Evolutionary conservation across 2,888 invertebrate genomes (phyloP).

Genomic region (Automeris io): DNA sequence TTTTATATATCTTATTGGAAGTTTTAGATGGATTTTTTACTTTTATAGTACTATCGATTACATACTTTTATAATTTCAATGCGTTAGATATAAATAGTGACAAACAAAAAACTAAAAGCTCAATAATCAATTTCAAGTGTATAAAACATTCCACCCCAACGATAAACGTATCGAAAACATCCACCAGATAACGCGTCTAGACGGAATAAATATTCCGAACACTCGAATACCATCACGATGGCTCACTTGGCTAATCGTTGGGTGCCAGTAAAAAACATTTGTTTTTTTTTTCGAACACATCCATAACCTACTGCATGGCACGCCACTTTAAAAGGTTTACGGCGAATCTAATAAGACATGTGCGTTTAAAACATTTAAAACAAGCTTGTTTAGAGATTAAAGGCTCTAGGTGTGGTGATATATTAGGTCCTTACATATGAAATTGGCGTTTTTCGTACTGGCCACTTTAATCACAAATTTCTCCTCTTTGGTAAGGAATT

Average conservation of each 20-base stretch:
- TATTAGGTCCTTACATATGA: no score
- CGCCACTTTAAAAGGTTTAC: slow-evolving; percentile 55
- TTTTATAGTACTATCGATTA: no score
- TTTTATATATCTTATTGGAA: no score
- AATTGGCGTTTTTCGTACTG: no score
- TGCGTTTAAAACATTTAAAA: slow-evolving; percentile 51
- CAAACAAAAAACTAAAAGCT: slow-evolving; percentile 33
- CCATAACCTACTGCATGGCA: slow-evolving; percentile 45
- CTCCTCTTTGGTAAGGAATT: no score
- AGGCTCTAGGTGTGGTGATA: slow-evolving; percentile 35
- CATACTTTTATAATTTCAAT: no score
- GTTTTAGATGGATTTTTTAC: no score
- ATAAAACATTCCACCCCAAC: slow-evolving; percentile 59
- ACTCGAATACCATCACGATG: slow-evolving; percentile 70
- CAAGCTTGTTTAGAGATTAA: slow-evolving; percentile 47
- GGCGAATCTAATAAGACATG: slow-evolving; percentile 65
- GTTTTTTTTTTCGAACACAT: slow-evolving; percentile 44
- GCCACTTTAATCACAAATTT: no score
- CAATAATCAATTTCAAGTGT: slow-evolving; percentile 53
- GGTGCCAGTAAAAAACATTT: slow-evolving; percentile 46
- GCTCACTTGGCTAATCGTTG: slow-evolving; percentile 73
- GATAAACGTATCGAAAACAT: slow-evolving; percentile 60
- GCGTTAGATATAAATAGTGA: background rate
- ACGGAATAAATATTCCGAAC: slow-evolving; percentile 67
- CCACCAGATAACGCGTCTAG: slow-evolving; percentile 67